Evolutionary conservation across 2,797 vertebrate genomes (phyloP).

Genomic region (Muscicapa comitata): DNA sequence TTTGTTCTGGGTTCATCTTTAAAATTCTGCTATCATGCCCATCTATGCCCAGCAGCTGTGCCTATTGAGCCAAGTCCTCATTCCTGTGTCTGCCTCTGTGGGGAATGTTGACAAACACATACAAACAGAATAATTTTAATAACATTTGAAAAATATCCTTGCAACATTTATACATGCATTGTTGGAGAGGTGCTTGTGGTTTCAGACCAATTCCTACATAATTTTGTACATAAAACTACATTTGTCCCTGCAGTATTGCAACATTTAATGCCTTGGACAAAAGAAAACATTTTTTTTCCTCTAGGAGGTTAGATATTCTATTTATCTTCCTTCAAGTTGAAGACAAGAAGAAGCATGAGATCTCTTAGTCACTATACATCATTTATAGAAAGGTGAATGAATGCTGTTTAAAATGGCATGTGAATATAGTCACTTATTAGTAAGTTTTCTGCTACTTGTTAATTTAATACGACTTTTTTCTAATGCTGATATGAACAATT

Average conservation of each 20-base stretch:
- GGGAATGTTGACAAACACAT: slow-evolving; percentile 19
- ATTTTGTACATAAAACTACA: slow-evolving; percentile 15
- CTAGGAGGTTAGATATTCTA: neutral
- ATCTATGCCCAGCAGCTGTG: slow-evolving; percentile 57
- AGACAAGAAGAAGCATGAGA: neutral
- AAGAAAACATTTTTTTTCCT: neutral
- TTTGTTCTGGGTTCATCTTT: slow-evolving; percentile 59
- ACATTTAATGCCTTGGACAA: neutral
- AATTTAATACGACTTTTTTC: neutral
- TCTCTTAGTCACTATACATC: neutral
- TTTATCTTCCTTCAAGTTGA: neutral
- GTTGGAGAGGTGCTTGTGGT: neutral
- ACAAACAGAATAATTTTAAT: slow-evolving; percentile 28
- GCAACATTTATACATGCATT: neutral
- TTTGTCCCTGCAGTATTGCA: slow-evolving; percentile 8
- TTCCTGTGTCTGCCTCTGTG: slow-evolving; percentile 27
- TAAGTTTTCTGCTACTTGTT: neutral
- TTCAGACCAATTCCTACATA: neutral
- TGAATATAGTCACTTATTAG: neutral
- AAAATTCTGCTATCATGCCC: slow-evolving; percentile 57
- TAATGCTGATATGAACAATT: neutral
- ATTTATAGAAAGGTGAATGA: neutral
- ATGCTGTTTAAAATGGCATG: neutral
- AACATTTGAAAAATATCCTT: slow-evolving; percentile 48
- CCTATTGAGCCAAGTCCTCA: slow-evolving; percentile 17